A percentile compares a stretch with the other conserved stretches of the same genome.
Conservation (phyloP, 2,888 invertebrate genomes). For the Caenorhabditis angaria region DNA sequence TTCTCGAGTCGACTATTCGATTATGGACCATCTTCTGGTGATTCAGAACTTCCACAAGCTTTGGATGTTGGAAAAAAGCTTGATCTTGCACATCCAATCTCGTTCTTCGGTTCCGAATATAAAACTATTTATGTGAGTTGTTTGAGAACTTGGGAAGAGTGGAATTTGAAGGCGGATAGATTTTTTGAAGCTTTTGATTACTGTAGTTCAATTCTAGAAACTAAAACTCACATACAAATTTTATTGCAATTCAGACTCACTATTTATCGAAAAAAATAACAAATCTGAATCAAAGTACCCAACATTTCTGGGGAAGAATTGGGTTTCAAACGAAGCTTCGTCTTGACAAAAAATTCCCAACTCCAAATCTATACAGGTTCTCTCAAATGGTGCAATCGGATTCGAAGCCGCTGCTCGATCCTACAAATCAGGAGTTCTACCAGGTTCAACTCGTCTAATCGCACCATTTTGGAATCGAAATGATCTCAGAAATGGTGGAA, state of each 20-base stretch:
- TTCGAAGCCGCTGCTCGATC: conserved; percentile 61
- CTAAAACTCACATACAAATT: too few relatives aligned
- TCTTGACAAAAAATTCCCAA: too few relatives aligned
- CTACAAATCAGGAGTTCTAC: conserved; percentile 51
- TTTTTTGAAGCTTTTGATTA: background rate
- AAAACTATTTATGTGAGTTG: conserved; percentile 59
- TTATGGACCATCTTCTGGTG: conserved; percentile 66
- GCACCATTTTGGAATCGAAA: conserved; percentile 73
- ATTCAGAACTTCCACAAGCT: conserved; percentile 62
- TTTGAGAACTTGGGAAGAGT: background rate
- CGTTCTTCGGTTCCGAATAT: conserved; percentile 66
- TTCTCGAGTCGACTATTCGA: conserved; percentile 71
- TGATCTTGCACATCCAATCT: conserved; percentile 60
- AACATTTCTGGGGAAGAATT: too few relatives aligned
- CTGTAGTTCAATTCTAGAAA: conserved; percentile 4
- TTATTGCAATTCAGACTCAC: too few relatives aligned
- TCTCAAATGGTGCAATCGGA: conserved; percentile 71
- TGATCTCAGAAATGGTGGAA: conserved; percentile 70
- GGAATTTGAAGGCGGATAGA: background rate
- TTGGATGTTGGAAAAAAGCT: conserved; percentile 66
- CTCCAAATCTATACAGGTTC: conserved; percentile 46
- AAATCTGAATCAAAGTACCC: conserved; percentile 5
- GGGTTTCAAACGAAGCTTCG: too few relatives aligned
- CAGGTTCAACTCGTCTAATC: conserved; percentile 54
- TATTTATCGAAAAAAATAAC: background rate